phyloP scores from a whole-genome alignment of 2,888 invertebrate species.

The Pachycephus smyrnensis region DNA sequence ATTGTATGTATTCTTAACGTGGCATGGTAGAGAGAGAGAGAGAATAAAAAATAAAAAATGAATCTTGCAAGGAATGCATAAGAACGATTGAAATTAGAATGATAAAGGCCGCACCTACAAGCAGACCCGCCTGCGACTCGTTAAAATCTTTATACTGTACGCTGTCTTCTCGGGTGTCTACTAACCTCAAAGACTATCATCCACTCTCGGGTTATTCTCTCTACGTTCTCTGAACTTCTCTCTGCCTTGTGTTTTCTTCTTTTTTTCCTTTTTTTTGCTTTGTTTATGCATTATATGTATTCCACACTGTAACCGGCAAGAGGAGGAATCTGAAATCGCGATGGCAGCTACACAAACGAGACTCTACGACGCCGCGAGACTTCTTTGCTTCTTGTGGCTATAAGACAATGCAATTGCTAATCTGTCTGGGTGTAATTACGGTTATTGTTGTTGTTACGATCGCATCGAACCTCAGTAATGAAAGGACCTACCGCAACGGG shows the following conservation, averaged over 20 bases:
- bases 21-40: background rate
- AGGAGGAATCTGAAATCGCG: background rate
- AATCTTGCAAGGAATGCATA: conserved; percentile 11
- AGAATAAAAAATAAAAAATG: background rate
- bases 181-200: background rate
- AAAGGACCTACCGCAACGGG: conserved; percentile 35
- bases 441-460: conserved; percentile 41
- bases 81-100: conserved; percentile 41
- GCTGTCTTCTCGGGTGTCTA: background rate
- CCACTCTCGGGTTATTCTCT: background rate
- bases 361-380: background rate
- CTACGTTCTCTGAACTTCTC: background rate
- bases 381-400: conserved; percentile 1
- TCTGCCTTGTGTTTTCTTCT: background rate
- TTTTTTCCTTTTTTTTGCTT: background rate
- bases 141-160: conserved; percentile 16
- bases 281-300: background rate
- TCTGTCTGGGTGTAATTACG: conserved; percentile 36
- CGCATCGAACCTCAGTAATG: conserved; percentile 31
- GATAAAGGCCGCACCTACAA: conserved; percentile 39
- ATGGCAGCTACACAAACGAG: background rate
- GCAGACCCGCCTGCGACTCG: conserved; percentile 23
- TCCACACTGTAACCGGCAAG: background rate
- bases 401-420: conserved; percentile 31
- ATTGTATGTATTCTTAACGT: background rate